phyloP scores from a whole-genome alignment of 2,797 vertebrate species.

The Oreochromis grahami region DNA sequence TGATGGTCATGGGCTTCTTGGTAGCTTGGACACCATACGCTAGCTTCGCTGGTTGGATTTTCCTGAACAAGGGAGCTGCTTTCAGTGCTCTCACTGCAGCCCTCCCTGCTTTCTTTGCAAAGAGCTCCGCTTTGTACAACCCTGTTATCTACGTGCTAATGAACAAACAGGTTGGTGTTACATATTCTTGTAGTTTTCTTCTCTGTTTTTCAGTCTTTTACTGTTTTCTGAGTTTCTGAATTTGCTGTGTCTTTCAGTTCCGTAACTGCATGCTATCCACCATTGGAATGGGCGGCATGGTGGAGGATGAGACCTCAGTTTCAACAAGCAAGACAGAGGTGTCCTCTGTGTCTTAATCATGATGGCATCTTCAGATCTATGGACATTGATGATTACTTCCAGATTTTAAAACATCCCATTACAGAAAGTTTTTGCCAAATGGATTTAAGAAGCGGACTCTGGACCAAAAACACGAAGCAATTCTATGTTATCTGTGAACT shows the following conservation, averaged over 20 bases:
- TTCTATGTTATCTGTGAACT: conserved; percentile 20
- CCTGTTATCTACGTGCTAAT: conserved; percentile 73
- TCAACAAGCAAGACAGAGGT: conserved; percentile 84
- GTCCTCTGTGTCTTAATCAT: conserved; percentile 67
- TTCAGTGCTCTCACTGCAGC: conserved; percentile 78
- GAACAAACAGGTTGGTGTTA: conserved; percentile 72
- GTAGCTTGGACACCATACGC: conserved; percentile 84
- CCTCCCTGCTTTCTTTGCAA: conserved; percentile 79
- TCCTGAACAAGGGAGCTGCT: conserved; percentile 78
- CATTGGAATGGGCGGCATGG: conserved; percentile 78
- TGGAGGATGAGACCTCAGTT: conserved; percentile 78
- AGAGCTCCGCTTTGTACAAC: conserved; percentile 83
- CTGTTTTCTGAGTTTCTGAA: not conserved
- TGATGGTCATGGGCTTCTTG: conserved; percentile 84
- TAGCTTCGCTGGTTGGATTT: conserved; percentile 80
- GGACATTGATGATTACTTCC: conserved; percentile 9
- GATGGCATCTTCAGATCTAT: not conserved
- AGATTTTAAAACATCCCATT: conserved; percentile 3
- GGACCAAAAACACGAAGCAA: conserved; percentile 7
- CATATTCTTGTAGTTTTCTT: rapidly evolving
- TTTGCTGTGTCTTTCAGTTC: conserved; percentile 66
- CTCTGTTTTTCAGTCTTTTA: not conserved
- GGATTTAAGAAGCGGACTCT: conserved; percentile 24
- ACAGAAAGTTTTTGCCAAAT: conserved; percentile 41
- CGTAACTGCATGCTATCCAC: conserved; percentile 82